Base-by-base conservation (phyloP, 2,888 invertebrate species). In the Arge pagana region DNA sequence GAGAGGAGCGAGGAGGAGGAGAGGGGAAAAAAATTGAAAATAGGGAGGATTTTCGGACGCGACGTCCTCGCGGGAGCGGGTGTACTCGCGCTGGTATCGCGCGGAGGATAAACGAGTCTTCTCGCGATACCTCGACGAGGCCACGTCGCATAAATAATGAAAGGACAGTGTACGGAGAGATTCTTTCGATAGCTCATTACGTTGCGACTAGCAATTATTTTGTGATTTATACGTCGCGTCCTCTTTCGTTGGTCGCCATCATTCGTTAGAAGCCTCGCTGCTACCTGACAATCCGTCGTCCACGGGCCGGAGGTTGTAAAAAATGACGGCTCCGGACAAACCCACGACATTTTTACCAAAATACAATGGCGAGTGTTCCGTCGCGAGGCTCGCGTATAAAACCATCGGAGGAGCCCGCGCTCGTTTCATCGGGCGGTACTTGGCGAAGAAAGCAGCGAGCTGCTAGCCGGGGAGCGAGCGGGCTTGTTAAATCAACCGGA, bases 171-270 rank as follows among this genome's bases (percentile, higher is more conserved):
- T 45, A 31, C 19, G 19, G 15, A 23, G 45, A 23, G 35, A 45
- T 45, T 45, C 45, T 35, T 45, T 45, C 45, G 45, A 45, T 45
- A 45, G 23, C 45, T 45, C 45, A 45, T 45, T 45, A 45, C 45
- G 33, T 45, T 45, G 45, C 35, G 33, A 45, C 45, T 33, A 33
- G 45, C 45, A 45, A 45, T 45, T 45, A 45, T 45, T 45, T 45
- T 45, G 35, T 45, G 45, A 45, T 45, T 45, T 45, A 45, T 45
- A 45, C 45, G 35, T 42, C 45, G 45, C 45, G 45, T 45, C 45
- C 45, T 43, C 33, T n/a, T n/a, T n/a, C n/a, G 19, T 45, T 33
- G 45, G 45, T 45, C 45, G 45, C 45, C 45, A 45, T n/a, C n/a
- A n/a, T 45, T 45, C 45, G 45, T 45, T 45, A 45, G 45, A 45